phyloP scores from a whole-genome alignment of 2,113 vertebrate species.

The Ictalurus punctatus region DNA sequence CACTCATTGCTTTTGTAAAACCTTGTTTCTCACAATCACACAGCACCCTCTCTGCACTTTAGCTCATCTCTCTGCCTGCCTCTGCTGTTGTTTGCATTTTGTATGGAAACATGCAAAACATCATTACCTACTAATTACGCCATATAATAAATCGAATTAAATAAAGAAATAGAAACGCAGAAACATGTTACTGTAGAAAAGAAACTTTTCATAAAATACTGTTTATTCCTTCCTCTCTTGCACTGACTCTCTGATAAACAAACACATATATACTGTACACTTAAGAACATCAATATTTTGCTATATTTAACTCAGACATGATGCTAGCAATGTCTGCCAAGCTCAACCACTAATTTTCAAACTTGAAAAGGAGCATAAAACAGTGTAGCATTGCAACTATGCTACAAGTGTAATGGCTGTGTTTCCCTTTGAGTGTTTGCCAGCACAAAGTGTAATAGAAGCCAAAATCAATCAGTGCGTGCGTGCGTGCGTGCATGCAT shows the following conservation, averaged over 20 bases:
- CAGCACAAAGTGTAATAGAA: slow-evolving; percentile 28
- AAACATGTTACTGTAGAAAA: not conserved
- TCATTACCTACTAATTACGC: slow-evolving; percentile 26
- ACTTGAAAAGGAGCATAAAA: slow-evolving; percentile 33
- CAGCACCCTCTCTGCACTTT: slow-evolving; percentile 15
- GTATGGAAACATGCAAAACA: slow-evolving; percentile 43
- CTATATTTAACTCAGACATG: slow-evolving; percentile 28
- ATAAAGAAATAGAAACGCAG: slow-evolving; percentile 4
- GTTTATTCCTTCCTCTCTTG: not conserved
- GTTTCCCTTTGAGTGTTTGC: slow-evolving; percentile 48
- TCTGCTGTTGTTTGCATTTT: slow-evolving; percentile 36
- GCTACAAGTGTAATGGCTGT: slow-evolving; percentile 42
- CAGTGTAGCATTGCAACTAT: slow-evolving; percentile 33
- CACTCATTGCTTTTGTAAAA: slow-evolving; percentile 49
- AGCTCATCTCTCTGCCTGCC: slow-evolving; percentile 16
- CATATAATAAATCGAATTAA: slow-evolving; percentile 14
- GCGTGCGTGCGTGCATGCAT: not conserved
- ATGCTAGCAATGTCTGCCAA: slow-evolving; percentile 24
- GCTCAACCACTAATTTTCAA: slow-evolving; percentile 29
- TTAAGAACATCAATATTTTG: slow-evolving; percentile 20
- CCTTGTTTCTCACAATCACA: slow-evolving; percentile 34
- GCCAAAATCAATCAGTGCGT: slow-evolving; percentile 50
- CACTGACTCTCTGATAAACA: not conserved
- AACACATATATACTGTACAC: not conserved
- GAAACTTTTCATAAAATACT: not conserved